Evolutionary conservation across 2,113 vertebrate species (phyloP).

Genomic region (Gopherus evgoodei): DNA sequence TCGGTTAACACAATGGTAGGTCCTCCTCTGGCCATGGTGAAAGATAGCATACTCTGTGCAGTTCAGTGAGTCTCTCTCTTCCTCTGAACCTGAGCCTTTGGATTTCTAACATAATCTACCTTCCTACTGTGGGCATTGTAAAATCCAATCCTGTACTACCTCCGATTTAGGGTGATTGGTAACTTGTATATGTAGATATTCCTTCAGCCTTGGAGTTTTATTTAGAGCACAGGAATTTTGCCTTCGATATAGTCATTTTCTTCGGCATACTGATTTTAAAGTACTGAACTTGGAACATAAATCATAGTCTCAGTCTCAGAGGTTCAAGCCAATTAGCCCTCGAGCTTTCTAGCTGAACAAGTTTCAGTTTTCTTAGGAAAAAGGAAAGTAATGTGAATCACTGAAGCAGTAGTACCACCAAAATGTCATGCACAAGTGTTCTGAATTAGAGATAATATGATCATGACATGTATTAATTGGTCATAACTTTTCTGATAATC

Average conservation of each 20-base stretch:
- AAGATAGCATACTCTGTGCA: neutral
- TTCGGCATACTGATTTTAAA: neutral
- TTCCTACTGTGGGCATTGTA: rapidly evolving
- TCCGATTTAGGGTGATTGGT: neutral
- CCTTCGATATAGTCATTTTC: neutral
- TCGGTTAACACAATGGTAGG: neutral
- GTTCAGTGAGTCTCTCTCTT: neutral
- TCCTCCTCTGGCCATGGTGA: neutral
- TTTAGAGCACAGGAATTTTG: neutral
- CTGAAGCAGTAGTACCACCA: neutral
- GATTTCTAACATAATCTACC: neutral
- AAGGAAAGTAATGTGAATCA: rapidly evolving
- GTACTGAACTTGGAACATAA: neutral
- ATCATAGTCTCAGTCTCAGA: neutral
- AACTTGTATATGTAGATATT: neutral
- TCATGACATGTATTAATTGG: rapidly evolving
- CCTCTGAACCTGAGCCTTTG: neutral
- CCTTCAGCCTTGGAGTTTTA: neutral
- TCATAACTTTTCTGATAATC: neutral
- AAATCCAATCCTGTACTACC: neutral
- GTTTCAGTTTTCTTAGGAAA: neutral
- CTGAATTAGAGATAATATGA: neutral
- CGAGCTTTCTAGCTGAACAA: neutral
- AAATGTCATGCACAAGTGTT: neutral
- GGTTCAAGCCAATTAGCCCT: neutral